Base-by-base conservation (phyloP, 2,113 vertebrate species). In the Ginglymostoma cirratum region DNA sequence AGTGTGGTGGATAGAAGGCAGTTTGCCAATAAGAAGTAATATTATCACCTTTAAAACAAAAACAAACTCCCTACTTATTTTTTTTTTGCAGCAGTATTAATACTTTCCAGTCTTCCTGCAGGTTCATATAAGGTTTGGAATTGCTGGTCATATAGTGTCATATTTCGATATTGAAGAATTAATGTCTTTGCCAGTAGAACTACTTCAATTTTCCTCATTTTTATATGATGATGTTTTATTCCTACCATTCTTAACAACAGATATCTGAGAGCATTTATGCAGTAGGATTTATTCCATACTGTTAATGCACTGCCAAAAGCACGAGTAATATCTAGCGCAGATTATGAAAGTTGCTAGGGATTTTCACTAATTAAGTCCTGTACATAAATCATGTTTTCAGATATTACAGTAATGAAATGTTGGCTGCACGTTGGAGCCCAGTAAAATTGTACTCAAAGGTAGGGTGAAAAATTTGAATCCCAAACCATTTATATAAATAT, bases 291-390 rank as follows among this genome's bases (percentile, higher is more conserved):
- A 66, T 67, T 93, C 90, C 61, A 93, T 67, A n/a, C 15, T 38
- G 61, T 93, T 93, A 67, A 65, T 93, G 90, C 38, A 21, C 15
- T 93, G 34, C 89, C 55, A 93, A 65, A 66, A 38, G 61, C 90
- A 23, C 23, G 19, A 93, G 48, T 24, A 93, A 93, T 93, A 38
- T n/a, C 61, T 66, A 15, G 61, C 6, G n/a, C 90, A 66, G 55
- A 93, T 66, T 93, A n/a, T 93, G 55, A 93, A 93, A 93, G 61
- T 93, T 93, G 52, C 87, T 42, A 38, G 34, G 34, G 90, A 93
- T 61, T 67, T 93, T 17, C 61, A 66, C 55, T 66, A 66, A 65
- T 93, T 66, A 93, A 93, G 45, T 38, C 19, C 55, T 67, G 55
- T 67, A 38, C 61, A 93, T 38, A 67, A 66, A 67, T 93, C 55